Base-by-base conservation (phyloP, 2,797 vertebrate genomes). In the Myotis pilosus region DNA sequence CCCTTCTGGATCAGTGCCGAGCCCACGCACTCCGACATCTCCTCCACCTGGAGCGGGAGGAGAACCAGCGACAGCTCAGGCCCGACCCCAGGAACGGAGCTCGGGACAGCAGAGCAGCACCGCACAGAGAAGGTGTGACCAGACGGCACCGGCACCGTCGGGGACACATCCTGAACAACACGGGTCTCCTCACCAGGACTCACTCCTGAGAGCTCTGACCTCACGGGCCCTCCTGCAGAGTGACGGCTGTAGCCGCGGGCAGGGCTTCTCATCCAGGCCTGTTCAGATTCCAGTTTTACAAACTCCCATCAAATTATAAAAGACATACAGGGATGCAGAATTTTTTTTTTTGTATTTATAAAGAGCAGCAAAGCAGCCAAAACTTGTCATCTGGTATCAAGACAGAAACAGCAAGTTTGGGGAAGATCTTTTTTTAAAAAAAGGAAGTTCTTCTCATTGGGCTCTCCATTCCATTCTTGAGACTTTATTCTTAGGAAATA, bases 1-100 rank as follows among this genome's bases (percentile, higher is more conserved):
- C 99, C 99, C 98, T 98, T 99, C 95, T 99, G 98, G 62, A 99
- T 97, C 80, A 99, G 98, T 0, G 99, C 99, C 11, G 99, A 99
- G 7, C 99, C 99, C 20, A 99, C 80, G 19, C 86, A 97, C 94
- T 99, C 98, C 0, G 99, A 98, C 98, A 98, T 97, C 44, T 99
- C 98, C n/a, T 95, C 95, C 80, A 98, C 99, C 99, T 99, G 64
- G n/a, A 87, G 66, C 0, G 13, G 41, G 80, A 28, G 22, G 1
- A 28, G 3, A 20, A 5, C 25, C 41, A 76, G 68, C 19, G 82
- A 51, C 0, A 6, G 20, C 1, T 62, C 22, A 53, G 89, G 28
- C 20, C 47, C 7, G 12, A 23, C 1, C 1, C 30, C 22, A 25
- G 57, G 41, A 74, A 17, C 53, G 36, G n/a, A 51, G 75, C 64